These are phyloP conservation scores for Capreolus pygargus DNA, from an alignment of 2,113 vertebrate genomes.

Conservation along the genomic window DNA sequence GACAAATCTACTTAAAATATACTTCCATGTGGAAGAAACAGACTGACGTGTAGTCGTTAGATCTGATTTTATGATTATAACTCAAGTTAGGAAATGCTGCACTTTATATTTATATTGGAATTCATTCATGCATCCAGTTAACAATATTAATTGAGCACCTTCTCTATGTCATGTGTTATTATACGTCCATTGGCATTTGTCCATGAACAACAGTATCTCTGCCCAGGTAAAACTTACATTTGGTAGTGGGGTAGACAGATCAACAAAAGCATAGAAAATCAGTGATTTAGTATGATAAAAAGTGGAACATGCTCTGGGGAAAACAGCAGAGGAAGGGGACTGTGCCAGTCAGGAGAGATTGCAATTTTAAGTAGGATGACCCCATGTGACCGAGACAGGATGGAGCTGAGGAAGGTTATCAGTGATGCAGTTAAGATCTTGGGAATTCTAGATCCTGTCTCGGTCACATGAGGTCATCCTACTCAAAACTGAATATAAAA, in stretches of 20 bases:
- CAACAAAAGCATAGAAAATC: neutral
- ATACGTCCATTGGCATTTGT: neutral
- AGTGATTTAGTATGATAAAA: neutral
- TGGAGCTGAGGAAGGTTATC: neutral
- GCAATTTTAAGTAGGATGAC: neutral
- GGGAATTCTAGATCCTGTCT: neutral
- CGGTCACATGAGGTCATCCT: neutral
- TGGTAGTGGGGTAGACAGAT: neutral
- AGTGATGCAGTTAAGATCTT: neutral
- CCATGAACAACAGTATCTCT: neutral
- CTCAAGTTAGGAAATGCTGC: neutral
- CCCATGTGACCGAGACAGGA: neutral
- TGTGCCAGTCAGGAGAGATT: neutral
- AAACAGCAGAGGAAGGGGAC: neutral
- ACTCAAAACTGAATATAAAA: neutral
- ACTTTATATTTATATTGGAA: neutral
- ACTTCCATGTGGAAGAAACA: neutral
- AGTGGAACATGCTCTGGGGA: neutral
- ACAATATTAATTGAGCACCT: neutral
- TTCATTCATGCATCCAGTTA: neutral
- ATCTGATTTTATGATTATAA: neutral
- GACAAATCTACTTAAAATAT: conserved; percentile 8
- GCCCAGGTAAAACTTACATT: neutral
- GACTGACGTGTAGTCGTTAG: neutral
- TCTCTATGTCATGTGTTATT: neutral